Evolutionary conservation across 2,113 vertebrate species (phyloP).

Genomic region (Hypocryptadius cinnamomeus): DNA sequence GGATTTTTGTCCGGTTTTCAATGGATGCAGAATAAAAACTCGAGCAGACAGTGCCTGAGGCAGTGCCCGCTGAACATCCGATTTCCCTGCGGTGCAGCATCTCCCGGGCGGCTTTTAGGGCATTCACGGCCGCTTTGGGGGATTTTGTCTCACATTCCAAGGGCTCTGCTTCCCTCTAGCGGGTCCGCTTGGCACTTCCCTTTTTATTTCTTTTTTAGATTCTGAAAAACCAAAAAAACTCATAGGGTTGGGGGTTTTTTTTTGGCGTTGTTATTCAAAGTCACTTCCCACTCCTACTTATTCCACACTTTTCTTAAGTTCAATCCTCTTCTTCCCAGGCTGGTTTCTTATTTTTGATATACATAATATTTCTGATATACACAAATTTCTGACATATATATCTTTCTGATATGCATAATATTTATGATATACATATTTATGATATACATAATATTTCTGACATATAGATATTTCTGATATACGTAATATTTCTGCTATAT

Average conservation of each 20-base stretch:
- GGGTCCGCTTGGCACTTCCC: neutral
- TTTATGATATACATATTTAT: no score
- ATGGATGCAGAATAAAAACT: neutral
- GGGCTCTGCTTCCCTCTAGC: constrained; percentile 65
- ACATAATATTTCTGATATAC: neutral
- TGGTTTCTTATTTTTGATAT: neutral
- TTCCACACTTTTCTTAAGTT: neutral
- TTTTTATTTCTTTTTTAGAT: neutral
- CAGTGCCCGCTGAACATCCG: fast-evolving
- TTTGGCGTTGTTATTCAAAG: neutral
- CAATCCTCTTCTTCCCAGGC: neutral
- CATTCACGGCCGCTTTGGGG: fast-evolving
- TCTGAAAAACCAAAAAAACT: neutral
- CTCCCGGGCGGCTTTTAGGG: neutral
- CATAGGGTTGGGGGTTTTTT: no score
- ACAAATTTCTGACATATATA: no score
- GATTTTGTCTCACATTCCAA: neutral
- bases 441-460: no score
- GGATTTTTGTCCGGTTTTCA: neutral
- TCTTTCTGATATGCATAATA: no score
- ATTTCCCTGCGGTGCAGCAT: fast-evolving
- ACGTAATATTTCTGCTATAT: no score
- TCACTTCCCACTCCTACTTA: neutral
- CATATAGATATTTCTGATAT: no score
- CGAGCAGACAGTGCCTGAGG: fast-evolving